phyloP scores from a whole-genome alignment of 2,797 vertebrate genomes.

The Periparus ater region DNA sequence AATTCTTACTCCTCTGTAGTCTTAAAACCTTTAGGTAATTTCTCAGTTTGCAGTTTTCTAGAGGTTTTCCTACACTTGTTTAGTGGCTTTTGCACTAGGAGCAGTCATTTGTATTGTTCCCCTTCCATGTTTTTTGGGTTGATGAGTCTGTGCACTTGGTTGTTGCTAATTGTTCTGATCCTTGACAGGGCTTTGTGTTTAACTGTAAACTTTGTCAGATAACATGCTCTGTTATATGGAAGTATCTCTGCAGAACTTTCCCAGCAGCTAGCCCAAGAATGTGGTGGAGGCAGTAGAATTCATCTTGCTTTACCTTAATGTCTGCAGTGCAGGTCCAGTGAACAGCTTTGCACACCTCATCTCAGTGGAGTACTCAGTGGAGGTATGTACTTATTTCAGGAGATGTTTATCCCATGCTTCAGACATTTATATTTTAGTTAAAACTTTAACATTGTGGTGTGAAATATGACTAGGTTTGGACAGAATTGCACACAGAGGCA shows the following conservation, averaged over 20 bases:
- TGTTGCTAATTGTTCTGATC: neutral
- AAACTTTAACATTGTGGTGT: neutral
- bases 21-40: neutral
- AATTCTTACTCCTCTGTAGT: neutral
- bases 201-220: neutral
- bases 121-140: neutral
- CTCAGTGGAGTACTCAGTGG: fast-evolving
- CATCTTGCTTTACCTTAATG: neutral
- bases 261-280: neutral
- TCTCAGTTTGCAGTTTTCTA: neutral
- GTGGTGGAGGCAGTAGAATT: neutral
- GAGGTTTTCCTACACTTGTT: neutral
- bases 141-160: neutral
- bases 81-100: neutral
- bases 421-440: neutral
- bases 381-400: neutral
- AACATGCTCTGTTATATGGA: neutral
- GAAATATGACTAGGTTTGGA: neutral
- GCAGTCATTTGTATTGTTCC: fast-evolving
- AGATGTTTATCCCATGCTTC: neutral
- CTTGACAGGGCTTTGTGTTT: neutral
- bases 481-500: neutral
- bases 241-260: neutral
- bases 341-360: neutral
- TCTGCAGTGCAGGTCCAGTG: neutral